A percentile compares a stretch with the other conserved stretches of the same genome.
phyloP scores from a whole-genome alignment of 2,113 vertebrate genomes.

The Trochalopteron elliotii region DNA sequence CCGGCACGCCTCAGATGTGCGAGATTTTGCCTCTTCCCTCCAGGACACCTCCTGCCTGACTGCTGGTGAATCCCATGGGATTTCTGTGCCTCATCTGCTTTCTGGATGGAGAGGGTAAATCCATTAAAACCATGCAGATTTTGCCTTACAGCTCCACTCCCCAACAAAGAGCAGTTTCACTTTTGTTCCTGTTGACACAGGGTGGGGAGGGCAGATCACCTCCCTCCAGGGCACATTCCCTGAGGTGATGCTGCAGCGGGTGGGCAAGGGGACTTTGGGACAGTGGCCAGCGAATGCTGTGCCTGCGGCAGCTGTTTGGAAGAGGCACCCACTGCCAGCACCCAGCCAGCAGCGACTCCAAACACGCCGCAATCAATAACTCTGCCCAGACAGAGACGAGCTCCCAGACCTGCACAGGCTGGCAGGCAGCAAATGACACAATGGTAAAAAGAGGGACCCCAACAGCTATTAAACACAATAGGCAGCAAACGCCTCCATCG shows the following conservation, averaged over 20 bases:
- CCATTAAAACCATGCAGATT: neutral
- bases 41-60: neutral
- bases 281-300: rapidly evolving
- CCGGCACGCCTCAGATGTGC: rapidly evolving
- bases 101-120: neutral
- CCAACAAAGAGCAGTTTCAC: neutral
- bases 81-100: neutral
- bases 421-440: neutral
- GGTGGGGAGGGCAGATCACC: neutral
- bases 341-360: neutral
- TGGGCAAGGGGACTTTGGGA: neutral
- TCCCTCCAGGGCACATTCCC: neutral
- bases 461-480: constrained; percentile 3
- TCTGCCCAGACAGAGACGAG: neutral
- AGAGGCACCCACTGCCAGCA: neutral
- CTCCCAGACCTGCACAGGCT: neutral
- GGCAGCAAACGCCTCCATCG: constrained; percentile 38
- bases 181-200: rapidly evolving
- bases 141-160: neutral
- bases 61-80: neutral
- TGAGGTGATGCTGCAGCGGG: neutral
- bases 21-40: neutral
- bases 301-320: neutral
- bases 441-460: neutral
- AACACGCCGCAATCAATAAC: neutral